Conservation (phyloP, 92 coral and sea anemone genomes). For the Epizoanthus ramosus region DNA sequence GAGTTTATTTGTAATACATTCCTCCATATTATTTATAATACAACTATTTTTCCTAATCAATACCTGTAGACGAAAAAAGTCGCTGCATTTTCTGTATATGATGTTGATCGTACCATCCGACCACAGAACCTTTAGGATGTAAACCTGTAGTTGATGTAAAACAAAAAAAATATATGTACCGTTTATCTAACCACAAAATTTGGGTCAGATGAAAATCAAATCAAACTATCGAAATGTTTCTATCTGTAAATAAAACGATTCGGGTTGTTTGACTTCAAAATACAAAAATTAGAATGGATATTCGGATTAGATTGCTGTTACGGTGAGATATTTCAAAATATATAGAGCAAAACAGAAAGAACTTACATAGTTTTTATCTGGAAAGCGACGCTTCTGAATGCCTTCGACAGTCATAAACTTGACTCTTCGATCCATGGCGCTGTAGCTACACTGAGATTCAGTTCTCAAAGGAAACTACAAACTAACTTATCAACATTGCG, state of each 20-base stretch:
- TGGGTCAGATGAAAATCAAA: not conserved
- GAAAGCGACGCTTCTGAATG: slow-evolving; percentile 61
- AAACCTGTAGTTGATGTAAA: slow-evolving; percentile 42
- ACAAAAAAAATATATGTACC: not conserved
- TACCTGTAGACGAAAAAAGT: slow-evolving; percentile 67
- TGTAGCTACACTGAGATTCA: not conserved
- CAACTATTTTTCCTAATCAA: too few relatives aligned
- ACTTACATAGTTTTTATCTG: slow-evolving; percentile 67
- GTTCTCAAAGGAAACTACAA: not conserved
- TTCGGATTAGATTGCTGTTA: not conserved
- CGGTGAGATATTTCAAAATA: not conserved
- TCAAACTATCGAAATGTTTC: not conserved
- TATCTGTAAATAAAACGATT: not conserved
- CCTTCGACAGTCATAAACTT: slow-evolving; percentile 60
- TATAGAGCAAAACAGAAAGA: not conserved
- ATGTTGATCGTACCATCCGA: slow-evolving; percentile 67
- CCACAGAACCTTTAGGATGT: slow-evolving; percentile 67
- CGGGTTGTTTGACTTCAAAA: not conserved
- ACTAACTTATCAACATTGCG: too few relatives aligned
- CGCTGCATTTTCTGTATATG: slow-evolving; percentile 63
- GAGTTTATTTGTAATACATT: too few relatives aligned
- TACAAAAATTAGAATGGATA: not conserved
- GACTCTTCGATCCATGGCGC: slow-evolving; percentile 60
- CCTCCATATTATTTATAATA: too few relatives aligned
- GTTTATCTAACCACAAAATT: not conserved